phyloP scores from a whole-genome alignment of 2,113 vertebrate genomes.

The Halichoerus grypus region DNA sequence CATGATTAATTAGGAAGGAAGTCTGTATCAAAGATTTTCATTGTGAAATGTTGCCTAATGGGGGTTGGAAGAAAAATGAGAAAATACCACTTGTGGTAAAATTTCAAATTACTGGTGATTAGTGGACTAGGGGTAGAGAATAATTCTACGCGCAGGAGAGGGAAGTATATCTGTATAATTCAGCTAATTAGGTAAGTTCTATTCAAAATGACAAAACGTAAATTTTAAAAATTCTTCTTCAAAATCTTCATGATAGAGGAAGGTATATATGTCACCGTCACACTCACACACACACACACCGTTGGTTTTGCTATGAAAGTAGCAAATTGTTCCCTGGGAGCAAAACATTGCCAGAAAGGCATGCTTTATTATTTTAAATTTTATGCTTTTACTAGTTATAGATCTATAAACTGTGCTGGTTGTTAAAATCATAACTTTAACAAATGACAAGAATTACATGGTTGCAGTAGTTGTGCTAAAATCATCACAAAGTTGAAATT shows the following conservation, averaged over 20 bases:
- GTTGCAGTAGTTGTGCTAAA: neutral
- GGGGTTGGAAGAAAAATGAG: neutral
- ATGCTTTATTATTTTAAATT: constrained; percentile 22
- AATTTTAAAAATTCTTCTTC: neutral
- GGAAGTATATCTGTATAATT: neutral
- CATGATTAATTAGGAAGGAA: constrained; percentile 39
- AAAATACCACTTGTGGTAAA: neutral
- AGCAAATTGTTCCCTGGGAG: neutral
- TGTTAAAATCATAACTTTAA: constrained; percentile 43
- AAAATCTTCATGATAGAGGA: neutral
- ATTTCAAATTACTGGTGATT: neutral
- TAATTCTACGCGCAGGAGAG: neutral
- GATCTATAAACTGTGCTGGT: neutral
- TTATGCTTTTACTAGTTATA: neutral
- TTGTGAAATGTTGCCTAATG: neutral
- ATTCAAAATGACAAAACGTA: neutral
- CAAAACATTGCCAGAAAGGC: neutral
- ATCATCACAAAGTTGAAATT: neutral
- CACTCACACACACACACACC: neutral
- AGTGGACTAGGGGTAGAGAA: neutral
- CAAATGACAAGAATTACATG: constrained; percentile 5
- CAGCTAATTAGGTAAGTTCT: neutral
- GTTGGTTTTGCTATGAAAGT: neutral
- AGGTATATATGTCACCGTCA: neutral
- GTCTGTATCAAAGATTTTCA: neutral